These are phyloP conservation scores for Diploptera punctata DNA, from an alignment of 2,888 invertebrate species.

Conservation along the genomic window DNA sequence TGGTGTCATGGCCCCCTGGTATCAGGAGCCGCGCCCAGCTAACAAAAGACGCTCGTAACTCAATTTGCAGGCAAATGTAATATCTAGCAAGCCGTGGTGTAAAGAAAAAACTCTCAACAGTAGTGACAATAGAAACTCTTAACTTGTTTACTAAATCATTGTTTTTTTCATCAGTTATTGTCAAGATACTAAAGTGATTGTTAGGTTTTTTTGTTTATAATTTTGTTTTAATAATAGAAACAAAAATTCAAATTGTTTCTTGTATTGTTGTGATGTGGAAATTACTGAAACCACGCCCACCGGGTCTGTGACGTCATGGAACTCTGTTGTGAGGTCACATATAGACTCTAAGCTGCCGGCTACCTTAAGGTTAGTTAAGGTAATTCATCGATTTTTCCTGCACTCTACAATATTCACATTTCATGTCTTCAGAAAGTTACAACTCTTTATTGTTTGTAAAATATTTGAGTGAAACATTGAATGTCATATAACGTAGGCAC, in stretches of 20 bases:
- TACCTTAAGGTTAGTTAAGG: conserved; percentile 21
- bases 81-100: conserved; percentile 13
- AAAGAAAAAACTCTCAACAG: neutral
- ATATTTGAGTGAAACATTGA: no score
- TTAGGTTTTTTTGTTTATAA: neutral
- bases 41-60: no score
- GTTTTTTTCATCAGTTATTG: neutral
- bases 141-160: neutral
- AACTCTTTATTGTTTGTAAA: no score
- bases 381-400: no score
- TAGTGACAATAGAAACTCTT: neutral
- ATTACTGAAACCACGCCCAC: conserved; percentile 33
- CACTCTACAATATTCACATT: no score
- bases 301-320: conserved; percentile 1
- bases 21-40: no score
- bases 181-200: neutral
- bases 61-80: no score
- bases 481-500: no score
- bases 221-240: neutral
- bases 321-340: conserved; percentile 23
- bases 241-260: neutral
- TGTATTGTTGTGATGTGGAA: conserved; percentile 23
- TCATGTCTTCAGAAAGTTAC: no score
- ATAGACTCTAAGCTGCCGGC: neutral
- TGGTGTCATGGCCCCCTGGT: no score